Evolutionary conservation across 2,888 invertebrate species (phyloP).

Genomic region (Eledone cirrhosa): DNA sequence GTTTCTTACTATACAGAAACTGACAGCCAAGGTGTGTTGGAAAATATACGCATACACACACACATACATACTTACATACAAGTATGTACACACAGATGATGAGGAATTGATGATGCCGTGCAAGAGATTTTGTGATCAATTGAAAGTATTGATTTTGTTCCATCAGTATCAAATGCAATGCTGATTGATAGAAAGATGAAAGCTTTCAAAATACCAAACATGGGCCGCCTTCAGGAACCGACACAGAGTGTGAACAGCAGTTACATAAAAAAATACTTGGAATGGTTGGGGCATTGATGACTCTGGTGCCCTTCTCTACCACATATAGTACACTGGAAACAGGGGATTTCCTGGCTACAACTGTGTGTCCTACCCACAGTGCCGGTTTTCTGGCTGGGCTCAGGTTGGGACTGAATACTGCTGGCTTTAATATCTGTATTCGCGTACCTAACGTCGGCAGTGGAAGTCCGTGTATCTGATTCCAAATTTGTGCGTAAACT

Average conservation of each 20-base stretch:
- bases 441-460: not conserved
- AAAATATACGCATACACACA: too few relatives aligned
- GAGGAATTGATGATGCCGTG: too few relatives aligned
- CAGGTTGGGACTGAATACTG: not conserved
- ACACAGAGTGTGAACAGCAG: not conserved
- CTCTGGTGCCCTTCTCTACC: not conserved
- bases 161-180: too few relatives aligned
- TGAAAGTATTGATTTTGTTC: too few relatives aligned
- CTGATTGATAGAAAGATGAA: too few relatives aligned
- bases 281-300: constrained; percentile 8
- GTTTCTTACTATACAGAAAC: too few relatives aligned
- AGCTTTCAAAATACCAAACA: too few relatives aligned
- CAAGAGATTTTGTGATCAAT: too few relatives aligned
- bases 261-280: constrained; percentile 21
- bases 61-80: too few relatives aligned
- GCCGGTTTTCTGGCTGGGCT: not conserved
- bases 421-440: not conserved
- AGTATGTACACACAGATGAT: too few relatives aligned
- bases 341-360: not conserved
- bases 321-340: constrained; percentile 11
- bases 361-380: not conserved
- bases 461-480: constrained; percentile 7
- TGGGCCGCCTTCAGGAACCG: too few relatives aligned
- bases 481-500: not conserved
- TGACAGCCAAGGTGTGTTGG: too few relatives aligned